phyloP scores from a whole-genome alignment of 2,797 vertebrate species.

The Diglossa cyanea region DNA sequence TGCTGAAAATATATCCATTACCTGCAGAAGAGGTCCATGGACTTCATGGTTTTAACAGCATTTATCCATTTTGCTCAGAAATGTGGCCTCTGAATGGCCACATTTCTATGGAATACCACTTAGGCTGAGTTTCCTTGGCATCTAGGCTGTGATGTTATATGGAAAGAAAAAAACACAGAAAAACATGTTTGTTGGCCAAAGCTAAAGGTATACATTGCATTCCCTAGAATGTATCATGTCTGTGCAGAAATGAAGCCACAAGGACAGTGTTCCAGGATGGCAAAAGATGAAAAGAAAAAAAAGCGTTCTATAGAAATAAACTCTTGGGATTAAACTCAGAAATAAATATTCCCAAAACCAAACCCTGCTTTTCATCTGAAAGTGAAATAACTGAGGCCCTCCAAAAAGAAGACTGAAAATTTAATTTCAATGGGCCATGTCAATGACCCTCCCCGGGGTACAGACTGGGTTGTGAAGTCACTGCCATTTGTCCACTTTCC shows the following conservation, averaged over 20 bases:
- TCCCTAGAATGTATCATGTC: neutral
- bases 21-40: neutral
- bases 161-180: neutral
- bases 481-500: neutral
- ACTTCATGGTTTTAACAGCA: neutral
- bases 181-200: neutral
- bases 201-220: neutral
- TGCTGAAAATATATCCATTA: neutral
- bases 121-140: neutral
- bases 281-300: neutral
- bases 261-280: neutral
- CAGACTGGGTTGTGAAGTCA: neutral
- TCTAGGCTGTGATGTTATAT: neutral
- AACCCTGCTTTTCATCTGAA: neutral
- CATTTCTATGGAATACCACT: neutral
- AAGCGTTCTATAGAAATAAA: neutral
- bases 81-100: neutral
- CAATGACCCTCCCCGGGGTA: neutral
- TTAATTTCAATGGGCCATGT: neutral
- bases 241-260: neutral
- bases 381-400: neutral
- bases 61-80: neutral
- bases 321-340: neutral
- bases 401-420: neutral
- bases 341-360: neutral